A percentile compares a stretch with the other conserved stretches of the same genome.
Conservation (phyloP, 2,888 invertebrate genomes). For the Anorthoa munda region DNA sequence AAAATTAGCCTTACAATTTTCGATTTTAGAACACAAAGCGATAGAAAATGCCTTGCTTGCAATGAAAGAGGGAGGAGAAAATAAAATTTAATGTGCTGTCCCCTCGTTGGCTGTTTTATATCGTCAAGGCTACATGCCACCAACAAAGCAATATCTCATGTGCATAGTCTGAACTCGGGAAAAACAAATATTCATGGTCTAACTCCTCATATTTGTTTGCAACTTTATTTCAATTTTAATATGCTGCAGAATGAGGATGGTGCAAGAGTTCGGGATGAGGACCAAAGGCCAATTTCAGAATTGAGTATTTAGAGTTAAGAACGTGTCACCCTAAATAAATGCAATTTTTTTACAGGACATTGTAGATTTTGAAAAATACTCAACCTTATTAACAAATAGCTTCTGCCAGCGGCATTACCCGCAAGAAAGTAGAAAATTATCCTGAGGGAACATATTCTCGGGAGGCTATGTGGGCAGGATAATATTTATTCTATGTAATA, state of each 20-base stretch:
- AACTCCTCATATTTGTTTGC: not conserved
- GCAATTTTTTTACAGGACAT: too few relatives aligned
- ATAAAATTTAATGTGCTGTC: constrained; percentile 19
- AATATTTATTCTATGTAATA: too few relatives aligned
- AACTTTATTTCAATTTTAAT: constrained; percentile 21
- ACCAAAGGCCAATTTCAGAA: too few relatives aligned
- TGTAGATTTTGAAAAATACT: too few relatives aligned
- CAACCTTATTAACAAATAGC: too few relatives aligned
- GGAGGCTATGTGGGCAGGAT: too few relatives aligned
- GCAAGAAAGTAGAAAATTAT: too few relatives aligned
- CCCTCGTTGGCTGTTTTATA: constrained; percentile 8
- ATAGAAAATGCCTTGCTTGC: not conserved
- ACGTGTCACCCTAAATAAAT: too few relatives aligned
- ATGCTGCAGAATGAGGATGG: not conserved
- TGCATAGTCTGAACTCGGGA: constrained; percentile 20
- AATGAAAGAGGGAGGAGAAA: not conserved
- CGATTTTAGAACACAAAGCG: not conserved
- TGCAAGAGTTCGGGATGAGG: not conserved
- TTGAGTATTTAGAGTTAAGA: too few relatives aligned
- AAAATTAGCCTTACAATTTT: constrained; percentile 5
- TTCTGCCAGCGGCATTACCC: too few relatives aligned
- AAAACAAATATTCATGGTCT: constrained; percentile 27
- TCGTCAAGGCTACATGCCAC: constrained; percentile 22
- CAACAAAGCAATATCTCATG: constrained; percentile 48
- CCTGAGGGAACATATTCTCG: too few relatives aligned